A percentile compares a stretch with the other conserved stretches of the same genome.
phyloP scores from a whole-genome alignment of 2,888 invertebrate species.

The Ophraella communa region DNA sequence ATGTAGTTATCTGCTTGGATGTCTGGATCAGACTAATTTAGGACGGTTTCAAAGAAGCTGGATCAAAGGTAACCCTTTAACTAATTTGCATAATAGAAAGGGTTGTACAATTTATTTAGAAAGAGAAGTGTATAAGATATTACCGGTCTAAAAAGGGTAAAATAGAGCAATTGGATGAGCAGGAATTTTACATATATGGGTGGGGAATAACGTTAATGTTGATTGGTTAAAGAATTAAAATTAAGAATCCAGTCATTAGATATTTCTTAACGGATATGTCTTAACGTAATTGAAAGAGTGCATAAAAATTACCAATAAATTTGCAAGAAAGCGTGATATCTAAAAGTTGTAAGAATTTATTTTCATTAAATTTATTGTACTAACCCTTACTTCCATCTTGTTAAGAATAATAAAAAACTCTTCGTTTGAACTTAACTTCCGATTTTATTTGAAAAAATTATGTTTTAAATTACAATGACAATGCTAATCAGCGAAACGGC shows the following conservation, averaged over 20 bases:
- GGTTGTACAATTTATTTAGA: not conserved
- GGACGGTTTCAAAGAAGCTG: slow-evolving; percentile 9
- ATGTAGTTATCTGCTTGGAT: slow-evolving; percentile 7
- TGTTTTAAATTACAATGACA: too few species aligned
- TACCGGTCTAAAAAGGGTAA: not conserved
- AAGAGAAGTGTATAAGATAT: not conserved
- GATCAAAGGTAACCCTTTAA: slow-evolving; percentile 25
- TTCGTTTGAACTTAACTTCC: too few species aligned
- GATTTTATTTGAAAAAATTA: too few species aligned
- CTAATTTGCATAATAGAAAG: slow-evolving; percentile 32
- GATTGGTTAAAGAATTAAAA: slow-evolving; percentile 20
- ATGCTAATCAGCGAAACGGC: too few species aligned
- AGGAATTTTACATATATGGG: slow-evolving; percentile 23
- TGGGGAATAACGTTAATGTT: slow-evolving; percentile 2
- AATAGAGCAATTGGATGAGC: slow-evolving; percentile 36
- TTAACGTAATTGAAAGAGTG: too few species aligned
- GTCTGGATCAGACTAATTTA: slow-evolving; percentile 31
- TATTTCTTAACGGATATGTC: not conserved
- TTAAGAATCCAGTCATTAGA: not conserved
- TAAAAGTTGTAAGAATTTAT: too few species aligned
- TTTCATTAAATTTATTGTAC: too few species aligned
- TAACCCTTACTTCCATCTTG: too few species aligned
- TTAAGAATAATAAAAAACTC: too few species aligned
- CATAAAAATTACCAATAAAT: too few species aligned
- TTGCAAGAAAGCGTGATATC: too few species aligned